These are phyloP conservation scores for Meandrusa payeni DNA, from an alignment of 2,888 invertebrate species.

Conservation along the genomic window DNA sequence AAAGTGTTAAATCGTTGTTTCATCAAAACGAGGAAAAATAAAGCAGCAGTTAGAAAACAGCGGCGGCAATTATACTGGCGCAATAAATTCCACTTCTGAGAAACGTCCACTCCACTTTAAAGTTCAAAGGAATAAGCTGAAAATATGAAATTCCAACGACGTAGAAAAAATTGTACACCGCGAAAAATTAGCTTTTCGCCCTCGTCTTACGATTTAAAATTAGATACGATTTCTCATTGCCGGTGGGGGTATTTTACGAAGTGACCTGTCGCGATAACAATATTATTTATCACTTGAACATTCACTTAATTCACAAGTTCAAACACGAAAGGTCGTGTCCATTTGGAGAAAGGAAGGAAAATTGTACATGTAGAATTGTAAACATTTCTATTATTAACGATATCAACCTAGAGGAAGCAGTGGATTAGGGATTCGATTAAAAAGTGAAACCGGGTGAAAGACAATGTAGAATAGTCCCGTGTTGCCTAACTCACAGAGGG, in stretches of 20 bases:
- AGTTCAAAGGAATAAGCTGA: constrained; percentile 20
- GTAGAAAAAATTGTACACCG: background rate
- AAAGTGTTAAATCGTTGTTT: too few relatives aligned
- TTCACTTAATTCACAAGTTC: constrained; percentile 19
- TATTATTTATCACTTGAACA: constrained; percentile 14
- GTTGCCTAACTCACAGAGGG: too few relatives aligned
- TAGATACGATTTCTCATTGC: background rate
- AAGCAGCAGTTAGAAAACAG: background rate
- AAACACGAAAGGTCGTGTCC: constrained; percentile 9
- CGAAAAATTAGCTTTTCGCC: constrained; percentile 12
- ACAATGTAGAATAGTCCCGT: too few relatives aligned
- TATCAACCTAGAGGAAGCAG: too few relatives aligned
- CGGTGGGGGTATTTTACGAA: constrained; percentile 13
- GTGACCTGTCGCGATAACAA: constrained; percentile 20
- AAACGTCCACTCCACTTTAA: constrained; percentile 14
- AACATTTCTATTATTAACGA: background rate
- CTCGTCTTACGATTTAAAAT: constrained; percentile 18
- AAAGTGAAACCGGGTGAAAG: too few relatives aligned
- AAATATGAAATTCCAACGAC: constrained; percentile 13
- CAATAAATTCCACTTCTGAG: constrained; percentile 11
- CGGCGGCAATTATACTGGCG: constrained; percentile 11
- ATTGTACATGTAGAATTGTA: background rate
- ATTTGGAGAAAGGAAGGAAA: constrained; percentile 3
- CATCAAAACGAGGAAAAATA: background rate
- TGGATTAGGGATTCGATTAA: too few relatives aligned